phyloP scores from a whole-genome alignment of 2,113 vertebrate genomes.

The Typhlomys cinereus region DNA sequence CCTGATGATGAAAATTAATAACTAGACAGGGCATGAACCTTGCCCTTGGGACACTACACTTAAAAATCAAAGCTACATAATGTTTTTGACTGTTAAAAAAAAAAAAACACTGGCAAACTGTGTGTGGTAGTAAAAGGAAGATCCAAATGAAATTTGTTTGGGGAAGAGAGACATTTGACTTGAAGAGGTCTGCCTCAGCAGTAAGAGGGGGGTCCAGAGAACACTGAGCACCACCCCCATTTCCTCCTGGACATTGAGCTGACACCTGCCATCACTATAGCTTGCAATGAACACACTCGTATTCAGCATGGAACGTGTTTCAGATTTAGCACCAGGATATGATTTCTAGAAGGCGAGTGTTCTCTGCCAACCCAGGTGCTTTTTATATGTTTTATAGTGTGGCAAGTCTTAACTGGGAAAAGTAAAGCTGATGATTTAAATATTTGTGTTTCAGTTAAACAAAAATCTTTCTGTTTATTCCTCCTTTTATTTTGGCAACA shows the following conservation, averaged over 20 bases:
- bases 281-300: too few relatives aligned
- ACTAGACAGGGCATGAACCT: constrained; percentile 37
- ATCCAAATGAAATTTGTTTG: background rate
- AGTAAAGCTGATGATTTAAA: background rate
- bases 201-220: background rate
- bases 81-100: constrained; percentile 55
- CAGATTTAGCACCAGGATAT: background rate
- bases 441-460: background rate
- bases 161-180: background rate
- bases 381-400: background rate
- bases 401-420: background rate
- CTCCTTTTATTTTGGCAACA: too few relatives aligned
- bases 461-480: too few relatives aligned
- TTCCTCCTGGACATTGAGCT: background rate
- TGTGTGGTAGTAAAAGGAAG: background rate
- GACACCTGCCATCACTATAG: background rate
- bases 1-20: constrained; percentile 25
- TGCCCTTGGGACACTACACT: background rate
- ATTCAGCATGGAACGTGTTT: background rate
- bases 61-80: background rate
- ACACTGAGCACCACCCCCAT: background rate
- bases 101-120: constrained; percentile 15
- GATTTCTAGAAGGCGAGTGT: background rate
- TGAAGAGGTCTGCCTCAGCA: background rate
- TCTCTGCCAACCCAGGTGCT: background rate